Percentiles rank a stretch among this genome's conserved stretches.
Evolutionary conservation across 2,113 vertebrate species (phyloP).

Genomic region (Dascyllus trimaculatus): DNA sequence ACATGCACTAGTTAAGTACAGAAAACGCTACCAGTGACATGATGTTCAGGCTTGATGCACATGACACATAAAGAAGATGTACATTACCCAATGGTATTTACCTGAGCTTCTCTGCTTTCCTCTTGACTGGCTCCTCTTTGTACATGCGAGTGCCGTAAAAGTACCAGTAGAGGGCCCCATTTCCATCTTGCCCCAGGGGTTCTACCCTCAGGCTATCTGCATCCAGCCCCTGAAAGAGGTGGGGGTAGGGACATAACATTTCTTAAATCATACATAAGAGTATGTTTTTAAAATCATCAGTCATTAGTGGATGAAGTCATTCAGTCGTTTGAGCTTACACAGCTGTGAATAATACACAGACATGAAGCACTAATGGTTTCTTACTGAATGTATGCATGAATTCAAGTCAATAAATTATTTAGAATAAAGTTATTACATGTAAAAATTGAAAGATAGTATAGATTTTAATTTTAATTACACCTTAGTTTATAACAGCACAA

Average conservation of each 20-base stretch:
- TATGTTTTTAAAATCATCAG: conserved; percentile 37
- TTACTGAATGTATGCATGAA: conserved; percentile 19
- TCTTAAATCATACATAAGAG: conserved; percentile 25
- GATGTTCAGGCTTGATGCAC: not conserved
- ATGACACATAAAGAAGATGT: not conserved
- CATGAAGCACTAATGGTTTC: conserved; percentile 5
- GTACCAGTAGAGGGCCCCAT: conserved; percentile 98
- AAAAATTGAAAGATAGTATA: not conserved
- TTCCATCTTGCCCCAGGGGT: conserved; percentile 94
- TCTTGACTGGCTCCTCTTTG: conserved; percentile 91
- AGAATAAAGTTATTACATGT: too few relatives aligned
- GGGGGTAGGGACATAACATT: conserved; percentile 15
- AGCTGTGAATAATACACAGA: conserved; percentile 2
- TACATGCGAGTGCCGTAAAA: conserved; percentile 98
- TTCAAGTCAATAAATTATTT: not conserved
- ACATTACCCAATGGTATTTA: conserved; percentile 54
- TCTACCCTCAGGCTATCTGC: conserved; percentile 97
- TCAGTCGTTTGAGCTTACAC: conserved; percentile 15
- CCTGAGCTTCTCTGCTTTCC: conserved; percentile 85
- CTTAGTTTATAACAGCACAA: not conserved
- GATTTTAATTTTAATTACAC: not conserved
- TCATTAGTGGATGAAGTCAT: conserved; percentile 46
- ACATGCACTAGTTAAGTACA: not conserved
- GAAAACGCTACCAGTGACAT: conserved; percentile 2
- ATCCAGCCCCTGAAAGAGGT: conserved; percentile 89